Evolutionary conservation across 2,113 vertebrate genomes (phyloP).

Genomic region (Callipepla squamata): DNA sequence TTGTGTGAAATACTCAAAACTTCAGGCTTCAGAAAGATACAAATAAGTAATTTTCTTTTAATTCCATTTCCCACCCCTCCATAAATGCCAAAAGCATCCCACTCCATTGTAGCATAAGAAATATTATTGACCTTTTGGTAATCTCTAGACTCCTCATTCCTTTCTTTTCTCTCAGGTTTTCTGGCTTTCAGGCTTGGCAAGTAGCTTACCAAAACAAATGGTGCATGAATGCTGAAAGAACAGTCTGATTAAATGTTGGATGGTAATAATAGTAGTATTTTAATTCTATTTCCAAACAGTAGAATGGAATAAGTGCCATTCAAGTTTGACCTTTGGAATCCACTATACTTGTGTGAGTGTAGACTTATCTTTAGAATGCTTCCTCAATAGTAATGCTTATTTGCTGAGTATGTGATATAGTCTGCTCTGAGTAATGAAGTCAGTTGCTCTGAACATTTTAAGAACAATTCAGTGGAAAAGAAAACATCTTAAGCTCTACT

Average conservation of each 20-base stretch:
- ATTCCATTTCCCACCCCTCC: neutral
- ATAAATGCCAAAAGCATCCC: neutral
- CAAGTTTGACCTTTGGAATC: conserved; percentile 59
- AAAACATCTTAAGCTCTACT: neutral
- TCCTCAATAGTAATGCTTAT: neutral
- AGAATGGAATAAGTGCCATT: conserved; percentile 28
- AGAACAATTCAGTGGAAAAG: neutral
- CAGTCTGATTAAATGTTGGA: conserved; percentile 52
- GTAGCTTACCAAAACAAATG: conserved; percentile 43
- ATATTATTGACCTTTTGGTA: neutral
- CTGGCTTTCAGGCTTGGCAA: conserved; percentile 14
- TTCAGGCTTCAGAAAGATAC: neutral
- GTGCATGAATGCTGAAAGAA: conserved; percentile 27
- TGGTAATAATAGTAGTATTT: conserved; percentile 41
- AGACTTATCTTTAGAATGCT: conserved; percentile 16
- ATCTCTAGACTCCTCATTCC: neutral
- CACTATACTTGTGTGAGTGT: neutral
- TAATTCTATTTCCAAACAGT: conserved; percentile 51
- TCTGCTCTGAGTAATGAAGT: neutral
- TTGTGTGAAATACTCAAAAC: neutral
- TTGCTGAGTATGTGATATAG: neutral
- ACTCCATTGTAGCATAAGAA: neutral
- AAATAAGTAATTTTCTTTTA: neutral
- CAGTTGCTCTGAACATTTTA: neutral
- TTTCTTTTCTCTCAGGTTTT: neutral